Base-by-base conservation (phyloP, 2,113 vertebrate genomes). In the Dolichotis patagonum region DNA sequence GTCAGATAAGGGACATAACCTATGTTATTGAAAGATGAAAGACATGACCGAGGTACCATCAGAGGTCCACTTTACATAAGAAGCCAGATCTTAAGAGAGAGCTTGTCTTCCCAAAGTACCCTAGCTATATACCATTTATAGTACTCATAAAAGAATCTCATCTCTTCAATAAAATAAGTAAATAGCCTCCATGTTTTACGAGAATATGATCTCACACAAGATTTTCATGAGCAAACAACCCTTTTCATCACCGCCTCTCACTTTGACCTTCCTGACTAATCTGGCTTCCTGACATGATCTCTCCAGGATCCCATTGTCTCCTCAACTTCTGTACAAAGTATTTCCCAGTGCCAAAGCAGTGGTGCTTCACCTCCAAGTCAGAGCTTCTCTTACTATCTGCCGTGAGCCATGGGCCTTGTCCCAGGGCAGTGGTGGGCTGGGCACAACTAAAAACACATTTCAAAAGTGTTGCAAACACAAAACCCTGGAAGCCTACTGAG, bases 381-480 rank as follows among this genome's bases (percentile, higher is more conserved):
- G 41, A 28, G 11, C 6, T 88, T 41, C 83, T 54, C 13, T 90
- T 82, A 83, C n/a, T 13, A 56, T 54, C 28, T 91, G 41, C 75
- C 38, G 4, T 69, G 82, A 94, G 14, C n/a, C 54, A 60, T 35
- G 20, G 10, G 52, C 35, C 26, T 91, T 63, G 62, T 13, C 30
- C 16, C 16, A 46, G 35, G 46, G 78, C 49, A 26, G 88, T 83
- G 32, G 83, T 67, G 32, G 87, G 20, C 8, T 78, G 67, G 78
- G 16, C 58, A 26, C 20, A 82, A 41, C 56, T 73, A 60, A 78
- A 90, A 83, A 38, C 9, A 65, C 4, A 9, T 26, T 80, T 90
- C 30, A 62, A 82, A 82, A 93, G 82, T 30, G 5, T 77, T 91
- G 54, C 14, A 32, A 84, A 90, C 62, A 93, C 90, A 90, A 78